Conservation (phyloP, 2,113 vertebrate species). For the Ciconia stormi region DNA sequence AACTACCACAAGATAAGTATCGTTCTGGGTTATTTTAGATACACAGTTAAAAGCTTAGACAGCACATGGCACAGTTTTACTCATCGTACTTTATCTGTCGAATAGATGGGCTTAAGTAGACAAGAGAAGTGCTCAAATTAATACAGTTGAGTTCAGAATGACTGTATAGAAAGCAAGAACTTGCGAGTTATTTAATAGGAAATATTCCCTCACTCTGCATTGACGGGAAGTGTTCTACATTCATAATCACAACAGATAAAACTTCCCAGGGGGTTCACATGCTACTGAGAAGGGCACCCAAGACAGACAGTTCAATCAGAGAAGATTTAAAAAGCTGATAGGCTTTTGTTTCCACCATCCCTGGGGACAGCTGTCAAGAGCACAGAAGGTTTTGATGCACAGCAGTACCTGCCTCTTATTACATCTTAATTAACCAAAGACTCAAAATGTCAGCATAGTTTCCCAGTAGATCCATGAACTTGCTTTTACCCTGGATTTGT, state of each 20-base stretch:
- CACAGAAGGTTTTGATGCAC: neutral
- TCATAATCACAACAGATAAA: neutral
- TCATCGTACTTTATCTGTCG: neutral
- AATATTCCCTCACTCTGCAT: neutral
- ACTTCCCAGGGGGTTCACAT: neutral
- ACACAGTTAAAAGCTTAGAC: neutral
- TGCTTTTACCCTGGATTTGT: neutral
- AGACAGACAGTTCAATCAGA: neutral
- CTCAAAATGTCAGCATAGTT: neutral
- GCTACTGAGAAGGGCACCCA: neutral
- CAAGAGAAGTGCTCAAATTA: neutral
- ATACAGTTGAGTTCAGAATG: neutral
- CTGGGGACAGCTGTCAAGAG: neutral
- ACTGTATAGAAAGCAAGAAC: neutral
- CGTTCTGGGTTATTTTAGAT: neutral
- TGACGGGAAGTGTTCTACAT: neutral
- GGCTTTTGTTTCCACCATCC: neutral
- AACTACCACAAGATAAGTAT: neutral
- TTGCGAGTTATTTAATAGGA: neutral
- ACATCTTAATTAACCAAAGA: neutral
- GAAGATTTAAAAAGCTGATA: neutral
- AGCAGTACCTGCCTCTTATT: neutral
- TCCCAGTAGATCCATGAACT: neutral
- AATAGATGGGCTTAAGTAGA: neutral
- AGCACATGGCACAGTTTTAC: neutral